Evolutionary conservation across 2,797 vertebrate genomes (phyloP), one percentile per base, ranked within the genome.

Genomic region (Artibeus lituratus): DNA sequence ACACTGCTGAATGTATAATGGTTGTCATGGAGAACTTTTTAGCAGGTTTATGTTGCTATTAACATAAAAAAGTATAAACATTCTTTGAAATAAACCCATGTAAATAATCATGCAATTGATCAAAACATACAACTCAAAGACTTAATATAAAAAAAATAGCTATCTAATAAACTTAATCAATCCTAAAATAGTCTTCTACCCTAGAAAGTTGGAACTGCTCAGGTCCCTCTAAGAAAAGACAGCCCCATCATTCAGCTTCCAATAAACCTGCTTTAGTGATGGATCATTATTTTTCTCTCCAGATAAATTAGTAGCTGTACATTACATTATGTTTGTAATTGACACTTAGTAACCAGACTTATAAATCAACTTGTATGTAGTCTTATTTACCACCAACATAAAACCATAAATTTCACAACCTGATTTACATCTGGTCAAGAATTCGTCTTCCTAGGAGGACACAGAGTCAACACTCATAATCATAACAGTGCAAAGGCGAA

Each of bases 11-110:
- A 84, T 39, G 39, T 80, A 9, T 65, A 87, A 89, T 42, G 5
- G 15, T 19, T 89, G 72, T 92, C 26, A 85, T 4, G 29, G 37
- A 82, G n/a, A 93, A 94, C 76, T 0, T 4, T 62, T 69, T 62
- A 85, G 2, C 12, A 69, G 42, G 73, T 77, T 94, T 91, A 81
- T 78, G 11, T 90, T 94, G 49, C 51, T 87, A 92, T 88, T 90
- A 96, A 91, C 32, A 62, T 76, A 81, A 95, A 57, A 90, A 85
- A 95, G 21, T 49, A 1, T 37, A 92, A 81, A 70, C 2, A 53
- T 69, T 24, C 57, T 94, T 95, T 92, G 59, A 94, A 95, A 96
- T 65, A 97, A 96, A 70, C 3, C 39, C 35, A 90, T 87, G 92
- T 87, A 96, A 90, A 88, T 94, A 92, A 94, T 80, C 35, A 90